These are phyloP conservation scores for Zophobas atratus DNA, from an alignment of 1,140 invertebrate genomes.

Conservation along the genomic window DNA sequence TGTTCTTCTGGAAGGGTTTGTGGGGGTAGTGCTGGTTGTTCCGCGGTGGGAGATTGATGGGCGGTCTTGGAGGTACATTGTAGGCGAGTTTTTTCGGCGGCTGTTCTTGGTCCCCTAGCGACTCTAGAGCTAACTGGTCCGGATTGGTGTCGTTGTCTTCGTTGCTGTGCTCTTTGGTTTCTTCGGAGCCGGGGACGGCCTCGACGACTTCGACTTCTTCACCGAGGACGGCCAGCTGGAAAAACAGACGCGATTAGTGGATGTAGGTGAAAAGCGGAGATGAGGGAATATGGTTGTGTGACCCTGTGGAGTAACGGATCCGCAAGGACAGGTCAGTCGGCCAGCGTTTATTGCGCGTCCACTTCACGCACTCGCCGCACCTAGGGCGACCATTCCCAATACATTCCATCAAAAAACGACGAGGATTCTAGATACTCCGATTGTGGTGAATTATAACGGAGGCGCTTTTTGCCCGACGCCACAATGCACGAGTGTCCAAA, in stretches of 20 bases:
- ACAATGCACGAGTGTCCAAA: neutral
- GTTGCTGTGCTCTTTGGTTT: conserved; percentile 68
- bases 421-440: neutral
- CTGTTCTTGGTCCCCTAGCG: conserved; percentile 73
- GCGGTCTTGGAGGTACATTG: conserved; percentile 68
- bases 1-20: conserved; percentile 63
- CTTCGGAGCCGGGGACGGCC: conserved; percentile 72
- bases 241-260: conserved; percentile 55
- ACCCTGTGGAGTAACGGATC: conserved; percentile 54
- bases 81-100: conserved; percentile 70
- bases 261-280: conserved; percentile 18
- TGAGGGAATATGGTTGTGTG: conserved; percentile 27
- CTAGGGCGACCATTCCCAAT: conserved; percentile 46
- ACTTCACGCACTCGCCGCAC: conserved; percentile 50
- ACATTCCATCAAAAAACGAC: conserved; percentile 24
- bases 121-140: conserved; percentile 79
- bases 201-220: conserved; percentile 79
- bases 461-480: neutral
- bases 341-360: conserved; percentile 53
- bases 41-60: conserved; percentile 64
- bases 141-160: conserved; percentile 68
- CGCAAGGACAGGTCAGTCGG: conserved; percentile 59
- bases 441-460: conserved; percentile 12
- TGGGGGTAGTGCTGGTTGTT: conserved; percentile 67
- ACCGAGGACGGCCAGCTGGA: conserved; percentile 70